Conservation (phyloP, 1,140 invertebrate genomes). For the Pseudomyrmex concolor region DNA sequence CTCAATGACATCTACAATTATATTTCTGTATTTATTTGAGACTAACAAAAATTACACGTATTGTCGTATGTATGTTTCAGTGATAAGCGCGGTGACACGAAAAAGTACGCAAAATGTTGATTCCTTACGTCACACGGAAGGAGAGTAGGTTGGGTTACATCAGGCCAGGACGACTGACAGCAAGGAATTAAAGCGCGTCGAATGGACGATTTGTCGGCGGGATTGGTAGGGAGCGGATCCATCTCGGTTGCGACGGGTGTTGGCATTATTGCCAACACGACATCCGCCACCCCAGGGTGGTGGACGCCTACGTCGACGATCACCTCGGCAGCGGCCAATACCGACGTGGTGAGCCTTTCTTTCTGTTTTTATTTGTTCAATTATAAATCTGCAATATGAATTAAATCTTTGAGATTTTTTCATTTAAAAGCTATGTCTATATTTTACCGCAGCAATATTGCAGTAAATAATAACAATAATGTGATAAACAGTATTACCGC, state of each 20-base stretch:
- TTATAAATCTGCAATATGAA: not conserved
- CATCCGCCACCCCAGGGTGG: constrained; percentile 79
- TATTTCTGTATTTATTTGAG: constrained; percentile 3
- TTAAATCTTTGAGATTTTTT: no score
- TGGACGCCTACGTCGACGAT: constrained; percentile 81
- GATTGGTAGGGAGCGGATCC: constrained; percentile 80
- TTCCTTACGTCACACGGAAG: constrained; percentile 58
- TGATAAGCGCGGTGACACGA: constrained; percentile 24
- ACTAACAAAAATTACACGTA: constrained; percentile 3
- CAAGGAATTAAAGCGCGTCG: constrained; percentile 78
- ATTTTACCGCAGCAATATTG: no score
- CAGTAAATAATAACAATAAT: no score
- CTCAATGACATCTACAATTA: not conserved
- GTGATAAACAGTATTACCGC: no score
- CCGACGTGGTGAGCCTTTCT: constrained; percentile 81
- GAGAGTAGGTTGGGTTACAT: constrained; percentile 66
- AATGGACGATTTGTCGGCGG: constrained; percentile 81
- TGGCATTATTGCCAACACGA: constrained; percentile 74
- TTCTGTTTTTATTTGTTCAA: not conserved
- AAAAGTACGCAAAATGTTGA: constrained; percentile 65
- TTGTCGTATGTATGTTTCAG: constrained; percentile 32
- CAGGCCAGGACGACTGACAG: constrained; percentile 66
- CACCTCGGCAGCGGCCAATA: constrained; percentile 80
- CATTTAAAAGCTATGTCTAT: no score
- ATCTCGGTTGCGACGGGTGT: constrained; percentile 79